Evolutionary conservation across 2,113 vertebrate genomes (phyloP).

Genomic region (Bungarus multicinctus): DNA sequence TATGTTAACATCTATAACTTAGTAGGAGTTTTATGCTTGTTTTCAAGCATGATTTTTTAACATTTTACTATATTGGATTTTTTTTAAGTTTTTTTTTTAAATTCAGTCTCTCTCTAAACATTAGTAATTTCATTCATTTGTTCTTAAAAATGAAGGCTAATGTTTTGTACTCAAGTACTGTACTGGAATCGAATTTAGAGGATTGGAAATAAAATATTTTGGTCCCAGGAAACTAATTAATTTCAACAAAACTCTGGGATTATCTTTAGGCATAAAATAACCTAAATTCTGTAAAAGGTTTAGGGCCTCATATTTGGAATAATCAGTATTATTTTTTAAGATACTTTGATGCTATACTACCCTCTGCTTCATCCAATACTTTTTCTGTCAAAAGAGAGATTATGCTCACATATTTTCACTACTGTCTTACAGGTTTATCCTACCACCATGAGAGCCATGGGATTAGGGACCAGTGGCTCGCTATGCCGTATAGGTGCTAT

Average conservation of each 20-base stretch:
- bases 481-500: constrained; percentile 91
- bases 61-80: neutral
- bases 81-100: neutral
- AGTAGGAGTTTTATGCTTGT: neutral
- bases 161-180: neutral
- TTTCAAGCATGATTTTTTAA: neutral
- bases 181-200: neutral
- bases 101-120: neutral
- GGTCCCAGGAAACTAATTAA: neutral
- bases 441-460: constrained; percentile 82
- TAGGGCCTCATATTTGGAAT: neutral
- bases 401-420: fast-evolving
- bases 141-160: neutral
- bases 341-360: neutral
- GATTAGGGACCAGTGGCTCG: constrained; percentile 91
- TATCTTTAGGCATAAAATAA: neutral
- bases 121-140: neutral
- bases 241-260: neutral
- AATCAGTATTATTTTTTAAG: neutral
- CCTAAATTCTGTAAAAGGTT: neutral
- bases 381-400: neutral
- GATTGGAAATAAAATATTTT: neutral
- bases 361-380: neutral
- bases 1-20: neutral
- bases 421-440: constrained; percentile 84